A percentile compares a stretch with the other conserved stretches of the same genome.
Evolutionary conservation across 2,888 invertebrate genomes (phyloP).

Genomic region (Sphaerolaimus hirsutus): DNA sequence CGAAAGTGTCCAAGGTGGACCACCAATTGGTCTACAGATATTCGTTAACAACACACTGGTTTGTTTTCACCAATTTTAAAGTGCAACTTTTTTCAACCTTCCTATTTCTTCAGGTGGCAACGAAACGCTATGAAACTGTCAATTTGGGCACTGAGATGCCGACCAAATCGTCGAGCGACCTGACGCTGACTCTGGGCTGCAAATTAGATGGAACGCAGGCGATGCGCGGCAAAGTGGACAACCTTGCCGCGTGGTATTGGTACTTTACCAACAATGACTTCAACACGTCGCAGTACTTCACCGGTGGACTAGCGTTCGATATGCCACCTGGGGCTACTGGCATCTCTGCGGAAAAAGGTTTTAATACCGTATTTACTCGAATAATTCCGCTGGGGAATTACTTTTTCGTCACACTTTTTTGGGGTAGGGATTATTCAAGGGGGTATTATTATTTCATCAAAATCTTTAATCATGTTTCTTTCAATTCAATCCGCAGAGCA

Average conservation of each 20-base stretch:
- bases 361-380: too few relatives aligned
- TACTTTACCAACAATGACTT: not conserved
- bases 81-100: not conserved
- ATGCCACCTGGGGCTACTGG: too few relatives aligned
- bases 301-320: not conserved
- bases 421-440: too few relatives aligned
- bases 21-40: constrained; percentile 1
- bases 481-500: too few relatives aligned
- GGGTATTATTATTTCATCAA: too few relatives aligned
- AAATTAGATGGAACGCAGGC: not conserved
- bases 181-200: not conserved
- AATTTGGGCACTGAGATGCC: not conserved
- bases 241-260: not conserved
- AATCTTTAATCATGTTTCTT: too few relatives aligned
- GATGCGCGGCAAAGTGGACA: not conserved
- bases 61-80: too few relatives aligned
- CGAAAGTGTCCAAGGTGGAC: not conserved
- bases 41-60: too few relatives aligned
- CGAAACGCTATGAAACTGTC: not conserved
- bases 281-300: not conserved
- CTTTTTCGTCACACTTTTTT: too few relatives aligned
- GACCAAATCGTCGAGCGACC: too few relatives aligned
- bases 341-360: too few relatives aligned
- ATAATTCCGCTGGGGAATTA: too few relatives aligned
- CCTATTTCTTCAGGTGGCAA: constrained; percentile 1